A percentile compares a stretch with the other conserved stretches of the same genome.
phyloP scores from a whole-genome alignment of 2,888 invertebrate species.

The Machimus atricapillus region DNA sequence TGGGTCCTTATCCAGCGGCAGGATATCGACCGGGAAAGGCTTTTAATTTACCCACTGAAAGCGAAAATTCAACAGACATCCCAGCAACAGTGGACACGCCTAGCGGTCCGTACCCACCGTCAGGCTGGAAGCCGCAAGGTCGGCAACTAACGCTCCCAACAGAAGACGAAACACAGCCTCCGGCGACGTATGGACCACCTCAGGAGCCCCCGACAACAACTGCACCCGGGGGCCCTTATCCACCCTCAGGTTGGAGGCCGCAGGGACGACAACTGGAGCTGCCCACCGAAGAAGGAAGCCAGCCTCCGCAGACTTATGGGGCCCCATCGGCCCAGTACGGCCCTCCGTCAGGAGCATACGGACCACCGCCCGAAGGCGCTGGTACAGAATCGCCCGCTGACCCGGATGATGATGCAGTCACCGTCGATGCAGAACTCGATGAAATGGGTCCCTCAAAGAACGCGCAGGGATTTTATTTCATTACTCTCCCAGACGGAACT shows the following conservation, averaged over 20 bases:
- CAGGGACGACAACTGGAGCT: slow-evolving; percentile 6
- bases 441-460: neutral
- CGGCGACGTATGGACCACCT: slow-evolving; percentile 5
- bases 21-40: slow-evolving; percentile 42
- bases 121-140: slow-evolving; percentile 39
- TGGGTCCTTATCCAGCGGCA: slow-evolving; percentile 34
- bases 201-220: neutral
- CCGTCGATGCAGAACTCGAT: slow-evolving; percentile 12
- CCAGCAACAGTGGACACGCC: neutral
- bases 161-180: neutral
- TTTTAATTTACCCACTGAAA: slow-evolving; percentile 38
- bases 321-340: neutral
- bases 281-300: neutral
- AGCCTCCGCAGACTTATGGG: neutral
- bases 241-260: slow-evolving; percentile 39
- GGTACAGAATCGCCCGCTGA: neutral
- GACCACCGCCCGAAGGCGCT: slow-evolving; percentile 1
- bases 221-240: slow-evolving; percentile 4
- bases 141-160: slow-evolving; percentile 22
- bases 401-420: neutral
- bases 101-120: slow-evolving; percentile 15
- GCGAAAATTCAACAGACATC: neutral
- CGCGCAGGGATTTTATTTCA: slow-evolving; percentile 16
- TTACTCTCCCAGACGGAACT: slow-evolving; percentile 3
- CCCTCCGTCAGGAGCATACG: neutral